Evolutionary conservation across 2,797 vertebrate genomes (phyloP).

Genomic region (Coendou prehensilis): DNA sequence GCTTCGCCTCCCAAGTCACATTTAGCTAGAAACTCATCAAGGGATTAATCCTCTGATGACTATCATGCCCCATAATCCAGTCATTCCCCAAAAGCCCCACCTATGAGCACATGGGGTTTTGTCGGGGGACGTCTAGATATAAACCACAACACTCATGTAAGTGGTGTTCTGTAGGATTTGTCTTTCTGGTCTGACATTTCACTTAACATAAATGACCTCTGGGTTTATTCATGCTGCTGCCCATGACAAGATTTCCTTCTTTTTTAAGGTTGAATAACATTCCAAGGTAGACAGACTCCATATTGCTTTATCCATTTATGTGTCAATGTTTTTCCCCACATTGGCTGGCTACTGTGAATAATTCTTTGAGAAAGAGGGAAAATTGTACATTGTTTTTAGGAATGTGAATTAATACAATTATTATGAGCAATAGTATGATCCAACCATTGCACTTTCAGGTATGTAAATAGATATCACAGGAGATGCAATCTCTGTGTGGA

Average conservation of each 20-base stretch:
- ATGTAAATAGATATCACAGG: background rate
- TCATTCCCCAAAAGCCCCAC: background rate
- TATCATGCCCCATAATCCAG: background rate
- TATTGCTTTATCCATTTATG: background rate
- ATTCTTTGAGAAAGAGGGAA: background rate
- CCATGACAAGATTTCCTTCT: background rate
- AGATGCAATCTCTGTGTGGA: background rate
- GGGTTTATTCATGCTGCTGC: background rate
- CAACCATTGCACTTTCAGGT: background rate
- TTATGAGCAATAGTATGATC: background rate
- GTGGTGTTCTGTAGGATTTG: background rate
- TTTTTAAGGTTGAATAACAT: background rate
- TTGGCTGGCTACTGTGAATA: background rate
- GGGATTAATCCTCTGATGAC: background rate
- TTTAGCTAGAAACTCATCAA: background rate
- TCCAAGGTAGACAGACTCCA: background rate
- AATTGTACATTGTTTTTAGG: background rate
- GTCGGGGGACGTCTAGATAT: background rate
- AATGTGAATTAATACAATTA: background rate
- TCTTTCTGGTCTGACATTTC: background rate
- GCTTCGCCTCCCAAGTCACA: background rate
- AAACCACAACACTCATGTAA: background rate
- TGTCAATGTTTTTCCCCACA: background rate
- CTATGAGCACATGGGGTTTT: background rate
- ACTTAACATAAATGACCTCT: background rate